A percentile compares a stretch with the other conserved stretches of the same genome.
Evolutionary conservation across 2,797 vertebrate species (phyloP).

Genomic region (Thunnus albacares): DNA sequence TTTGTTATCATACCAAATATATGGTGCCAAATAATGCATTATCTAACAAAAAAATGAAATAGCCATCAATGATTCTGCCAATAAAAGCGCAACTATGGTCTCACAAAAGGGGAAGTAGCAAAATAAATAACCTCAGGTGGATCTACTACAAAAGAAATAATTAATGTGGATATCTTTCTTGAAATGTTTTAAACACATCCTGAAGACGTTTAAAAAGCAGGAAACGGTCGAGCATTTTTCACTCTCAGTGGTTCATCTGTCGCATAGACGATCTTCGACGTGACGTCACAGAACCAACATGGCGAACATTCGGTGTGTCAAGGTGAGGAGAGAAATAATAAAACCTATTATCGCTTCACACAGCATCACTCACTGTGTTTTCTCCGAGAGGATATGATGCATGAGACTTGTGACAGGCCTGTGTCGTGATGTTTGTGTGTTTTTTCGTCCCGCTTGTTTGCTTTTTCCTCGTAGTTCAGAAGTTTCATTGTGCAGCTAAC

Average conservation of each 20-base stretch:
- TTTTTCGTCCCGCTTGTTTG: not conserved
- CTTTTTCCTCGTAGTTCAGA: not conserved
- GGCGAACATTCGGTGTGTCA: conserved; percentile 88
- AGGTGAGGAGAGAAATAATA: conserved; percentile 79
- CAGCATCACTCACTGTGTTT: accelerated
- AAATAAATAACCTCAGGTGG: too few species aligned
- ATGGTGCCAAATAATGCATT: too few species aligned
- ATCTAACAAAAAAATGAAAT: too few species aligned
- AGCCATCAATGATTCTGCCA: too few species aligned
- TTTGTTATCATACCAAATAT: too few species aligned
- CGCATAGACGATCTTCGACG: conserved; percentile 23
- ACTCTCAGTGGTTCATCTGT: not conserved
- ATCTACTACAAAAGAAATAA: too few species aligned
- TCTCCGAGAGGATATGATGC: accelerated
- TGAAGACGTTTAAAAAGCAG: too few species aligned
- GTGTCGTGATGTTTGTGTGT: accelerated
- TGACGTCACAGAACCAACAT: conserved; percentile 74
- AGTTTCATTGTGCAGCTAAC: conserved; percentile 3
- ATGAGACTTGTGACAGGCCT: accelerated
- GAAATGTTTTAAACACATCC: too few species aligned
- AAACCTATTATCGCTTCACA: not conserved
- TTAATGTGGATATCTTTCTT: too few species aligned
- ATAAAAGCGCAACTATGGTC: too few species aligned
- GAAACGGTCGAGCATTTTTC: too few species aligned
- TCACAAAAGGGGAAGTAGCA: too few species aligned